Base-by-base conservation (phyloP, 1,140 invertebrate species). In the Neotoxoptera formosana region DNA sequence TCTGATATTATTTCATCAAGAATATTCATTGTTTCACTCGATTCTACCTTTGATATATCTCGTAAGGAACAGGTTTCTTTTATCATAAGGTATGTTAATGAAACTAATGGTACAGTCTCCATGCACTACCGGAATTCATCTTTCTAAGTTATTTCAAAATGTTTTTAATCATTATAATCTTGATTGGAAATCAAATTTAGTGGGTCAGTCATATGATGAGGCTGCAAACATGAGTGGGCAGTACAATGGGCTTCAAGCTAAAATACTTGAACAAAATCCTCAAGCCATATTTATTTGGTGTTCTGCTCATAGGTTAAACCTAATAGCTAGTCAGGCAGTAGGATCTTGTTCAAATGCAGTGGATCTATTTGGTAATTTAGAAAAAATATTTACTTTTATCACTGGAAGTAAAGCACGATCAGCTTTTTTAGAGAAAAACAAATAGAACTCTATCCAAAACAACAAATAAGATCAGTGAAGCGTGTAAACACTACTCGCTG, bases 131-230 rank as follows among this genome's bases (percentile, higher is more conserved):
- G 86, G 45, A 88, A n/a, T 47, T 88, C n/a, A 47, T 48, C 47
- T 51, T 30, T 47, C 25, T 88, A n/a, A 88, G 3, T 47, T 88
- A 48, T 88, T 88, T 87, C 25, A 47, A 87, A 87, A 87, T 87
- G 84, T 87, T 45, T 47, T 87, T 45, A 48, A 45, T 30, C 4
- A 47, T 47, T 23, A 87, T 87, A 45, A 87, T 47, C 30, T 87
- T 23, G 84, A 87, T 87, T 87, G 47, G 47, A 87, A 87, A 87
- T 30, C 41, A 47, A 30, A 87, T 47, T 87, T 87, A 47, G 47
- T 90, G 21, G 89, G 89, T 56, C 89, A 90, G 89, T 56, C 34
- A 53, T 90, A 90, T 90, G 89, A 90, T n/a, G 89, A 51, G 7
- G 89, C 89, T 60, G 89, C 51, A 36, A 90, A 90, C 51, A 90